A percentile compares a stretch with the other conserved stretches of the same genome.
phyloP scores from a whole-genome alignment of 2,797 vertebrate species.

The Sebastes matsubarae region DNA sequence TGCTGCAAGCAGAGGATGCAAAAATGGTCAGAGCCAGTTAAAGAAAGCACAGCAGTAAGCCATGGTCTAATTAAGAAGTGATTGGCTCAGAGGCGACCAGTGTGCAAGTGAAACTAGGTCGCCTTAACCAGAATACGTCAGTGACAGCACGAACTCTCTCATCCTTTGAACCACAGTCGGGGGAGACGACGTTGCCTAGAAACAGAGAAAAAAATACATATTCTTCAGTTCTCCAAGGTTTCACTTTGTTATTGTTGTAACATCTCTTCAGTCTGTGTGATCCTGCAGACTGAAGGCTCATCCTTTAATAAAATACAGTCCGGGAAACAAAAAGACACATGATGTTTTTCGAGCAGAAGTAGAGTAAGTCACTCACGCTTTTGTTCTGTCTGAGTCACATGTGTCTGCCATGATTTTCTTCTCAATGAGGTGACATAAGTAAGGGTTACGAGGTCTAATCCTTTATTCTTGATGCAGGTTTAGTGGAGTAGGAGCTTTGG shows the following conservation, averaged over 20 bases:
- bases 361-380: neutral
- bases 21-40: neutral
- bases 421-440: constrained; percentile 39
- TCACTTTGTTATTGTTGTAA: neutral
- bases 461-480: constrained; percentile 6
- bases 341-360: neutral
- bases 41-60: constrained; percentile 8
- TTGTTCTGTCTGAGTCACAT: constrained; percentile 9
- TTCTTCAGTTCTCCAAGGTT: constrained; percentile 7
- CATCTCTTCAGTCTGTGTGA: no score
- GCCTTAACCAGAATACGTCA: constrained; percentile 19
- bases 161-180: constrained; percentile 13
- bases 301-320: neutral
- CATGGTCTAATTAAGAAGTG: constrained; percentile 11
- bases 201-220: constrained; percentile 53
- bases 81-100: constrained; percentile 9
- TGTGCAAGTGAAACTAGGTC: constrained; percentile 47
- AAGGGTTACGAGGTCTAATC: constrained; percentile 14
- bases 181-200: constrained; percentile 63
- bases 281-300: neutral
- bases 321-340: neutral
- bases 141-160: constrained; percentile 22
- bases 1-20: neutral
- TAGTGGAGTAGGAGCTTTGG: neutral
- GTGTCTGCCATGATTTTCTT: constrained; percentile 18